phyloP scores from a whole-genome alignment of 2,888 invertebrate genomes.

The Euplexia lucipara region DNA sequence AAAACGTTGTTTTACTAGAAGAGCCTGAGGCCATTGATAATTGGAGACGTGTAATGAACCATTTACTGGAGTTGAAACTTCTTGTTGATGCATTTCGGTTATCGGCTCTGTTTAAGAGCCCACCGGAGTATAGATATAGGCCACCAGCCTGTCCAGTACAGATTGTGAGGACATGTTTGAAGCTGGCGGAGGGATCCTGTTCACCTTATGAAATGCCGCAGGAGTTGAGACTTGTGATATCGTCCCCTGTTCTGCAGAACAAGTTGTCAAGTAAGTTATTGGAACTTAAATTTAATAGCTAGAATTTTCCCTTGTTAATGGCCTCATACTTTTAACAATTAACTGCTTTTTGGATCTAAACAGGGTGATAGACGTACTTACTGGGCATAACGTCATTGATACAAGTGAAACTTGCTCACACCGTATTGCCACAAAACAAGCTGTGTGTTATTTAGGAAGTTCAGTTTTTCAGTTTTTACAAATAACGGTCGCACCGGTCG shows the following conservation, averaged over 20 bases:
- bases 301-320: background rate
- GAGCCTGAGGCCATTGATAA: constrained; percentile 82
- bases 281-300: background rate
- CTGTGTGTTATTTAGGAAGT: no score
- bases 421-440: no score
- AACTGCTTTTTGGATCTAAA: no score
- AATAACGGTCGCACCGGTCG: no score
- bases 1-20: constrained; percentile 80
- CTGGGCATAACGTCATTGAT: no score
- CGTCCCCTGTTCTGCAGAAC: constrained; percentile 81
- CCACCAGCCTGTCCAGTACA: constrained; percentile 87
- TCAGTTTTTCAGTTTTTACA: no score
- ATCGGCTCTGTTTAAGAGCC: constrained; percentile 88
- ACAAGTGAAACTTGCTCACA: no score
- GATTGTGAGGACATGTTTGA: constrained; percentile 91
- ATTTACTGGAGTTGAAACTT: constrained; percentile 90
- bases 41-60: constrained; percentile 88
- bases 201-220: constrained; percentile 92
- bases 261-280: constrained; percentile 80
- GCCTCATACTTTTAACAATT: no score
- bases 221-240: constrained; percentile 92
- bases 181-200: constrained; percentile 92
- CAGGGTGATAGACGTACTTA: no score
- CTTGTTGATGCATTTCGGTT: constrained; percentile 92
- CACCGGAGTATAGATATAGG: constrained; percentile 82